Evolutionary conservation across 2,113 vertebrate species (phyloP).

Genomic region (Elgaria multicarinata): DNA sequence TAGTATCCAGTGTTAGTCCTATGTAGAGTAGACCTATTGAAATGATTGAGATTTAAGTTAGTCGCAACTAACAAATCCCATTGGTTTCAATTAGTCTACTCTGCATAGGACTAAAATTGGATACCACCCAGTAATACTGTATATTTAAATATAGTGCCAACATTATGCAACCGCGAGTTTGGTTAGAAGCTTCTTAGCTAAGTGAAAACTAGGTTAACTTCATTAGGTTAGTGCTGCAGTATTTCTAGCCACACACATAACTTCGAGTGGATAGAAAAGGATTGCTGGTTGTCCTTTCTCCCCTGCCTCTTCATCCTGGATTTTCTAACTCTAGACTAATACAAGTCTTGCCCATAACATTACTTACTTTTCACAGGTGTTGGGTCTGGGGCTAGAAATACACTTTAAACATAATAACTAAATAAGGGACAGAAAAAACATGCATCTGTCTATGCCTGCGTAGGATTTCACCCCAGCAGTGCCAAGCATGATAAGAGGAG

Average conservation of each 20-base stretch:
- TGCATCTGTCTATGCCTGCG: too few relatives aligned
- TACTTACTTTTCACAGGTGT: background rate
- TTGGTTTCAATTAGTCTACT: too few relatives aligned
- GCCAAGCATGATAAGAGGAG: background rate
- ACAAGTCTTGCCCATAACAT: too few relatives aligned
- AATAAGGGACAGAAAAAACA: background rate
- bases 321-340: background rate
- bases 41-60: too few relatives aligned
- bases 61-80: too few relatives aligned
- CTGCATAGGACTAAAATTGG: background rate
- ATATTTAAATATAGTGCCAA: background rate
- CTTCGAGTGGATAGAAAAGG: background rate
- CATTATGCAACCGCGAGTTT: background rate
- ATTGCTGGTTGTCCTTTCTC: background rate
- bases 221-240: background rate
- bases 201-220: background rate
- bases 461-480: background rate
- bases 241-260: background rate
- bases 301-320: background rate
- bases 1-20: too few relatives aligned
- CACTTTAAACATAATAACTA: background rate
- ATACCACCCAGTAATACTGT: background rate
- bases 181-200: background rate
- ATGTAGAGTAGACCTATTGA: too few relatives aligned
- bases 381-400: background rate